These are phyloP conservation scores for Poecilus cupreus DNA, from an alignment of 2,888 invertebrate genomes.

Conservation along the genomic window DNA sequence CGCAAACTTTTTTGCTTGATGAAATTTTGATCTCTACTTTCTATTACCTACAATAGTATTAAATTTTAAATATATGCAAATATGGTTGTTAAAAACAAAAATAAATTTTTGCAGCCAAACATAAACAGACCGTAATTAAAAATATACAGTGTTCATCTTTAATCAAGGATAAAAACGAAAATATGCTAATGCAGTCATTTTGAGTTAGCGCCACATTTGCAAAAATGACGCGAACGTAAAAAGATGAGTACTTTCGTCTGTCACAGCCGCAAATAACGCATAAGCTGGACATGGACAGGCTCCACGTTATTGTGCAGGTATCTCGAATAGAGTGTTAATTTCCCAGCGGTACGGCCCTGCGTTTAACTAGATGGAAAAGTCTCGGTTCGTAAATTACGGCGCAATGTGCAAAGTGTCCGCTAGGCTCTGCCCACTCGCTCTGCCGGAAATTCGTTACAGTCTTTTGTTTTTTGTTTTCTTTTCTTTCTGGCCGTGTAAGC, in stretches of 20 bases:
- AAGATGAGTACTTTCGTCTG: not conserved
- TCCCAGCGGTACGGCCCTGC: conserved; percentile 52
- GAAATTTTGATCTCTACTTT: no score
- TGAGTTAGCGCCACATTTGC: not conserved
- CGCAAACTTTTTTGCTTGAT: no score
- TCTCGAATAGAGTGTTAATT: conserved; percentile 46
- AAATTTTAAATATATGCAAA: no score
- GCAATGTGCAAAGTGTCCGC: conserved; percentile 54
- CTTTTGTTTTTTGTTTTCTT: conserved; percentile 27
- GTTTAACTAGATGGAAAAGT: conserved; percentile 58
- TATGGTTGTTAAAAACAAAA: not conserved
- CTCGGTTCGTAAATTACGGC: conserved; percentile 51
- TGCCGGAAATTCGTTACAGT: conserved; percentile 33
- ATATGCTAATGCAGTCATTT: conserved; percentile 5
- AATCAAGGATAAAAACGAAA: conserved; percentile 19
- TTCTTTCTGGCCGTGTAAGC: conserved; percentile 1
- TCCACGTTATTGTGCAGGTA: conserved; percentile 42
- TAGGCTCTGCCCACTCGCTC: conserved; percentile 8
- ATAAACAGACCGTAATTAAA: not conserved
- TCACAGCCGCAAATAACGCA: not conserved
- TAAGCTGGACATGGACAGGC: no score
- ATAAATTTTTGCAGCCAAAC: not conserved
- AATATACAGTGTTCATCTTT: not conserved
- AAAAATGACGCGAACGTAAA: conserved; percentile 8
- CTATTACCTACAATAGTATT: no score